Percentiles rank a stretch among this genome's conserved stretches.
These are phyloP conservation scores for Meteorus sp. DNA, from an alignment of 1,140 invertebrate genomes.

Conservation along the genomic window DNA sequence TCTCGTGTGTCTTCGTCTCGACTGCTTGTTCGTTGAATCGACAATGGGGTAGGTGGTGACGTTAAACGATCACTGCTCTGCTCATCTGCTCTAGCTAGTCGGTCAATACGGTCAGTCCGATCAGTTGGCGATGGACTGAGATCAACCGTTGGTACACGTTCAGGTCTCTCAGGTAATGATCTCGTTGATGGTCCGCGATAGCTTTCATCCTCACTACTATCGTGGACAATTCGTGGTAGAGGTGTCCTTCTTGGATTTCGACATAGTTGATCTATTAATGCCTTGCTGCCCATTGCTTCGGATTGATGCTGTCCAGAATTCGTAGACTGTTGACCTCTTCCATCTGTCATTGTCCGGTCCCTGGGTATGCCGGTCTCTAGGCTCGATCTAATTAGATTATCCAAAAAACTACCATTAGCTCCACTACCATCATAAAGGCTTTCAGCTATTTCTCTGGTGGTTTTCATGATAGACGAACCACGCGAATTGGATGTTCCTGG, in stretches of 20 bases:
- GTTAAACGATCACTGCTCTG: slow-evolving; percentile 49
- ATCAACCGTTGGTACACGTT: slow-evolving; percentile 55
- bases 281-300: slow-evolving; percentile 64
- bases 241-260: slow-evolving; percentile 65
- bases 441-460: slow-evolving; percentile 65
- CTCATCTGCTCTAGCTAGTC: slow-evolving; percentile 44
- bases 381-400: slow-evolving; percentile 79
- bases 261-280: slow-evolving; percentile 72
- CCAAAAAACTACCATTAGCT: slow-evolving; percentile 74
- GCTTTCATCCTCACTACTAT: slow-evolving; percentile 55
- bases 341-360: slow-evolving; percentile 44
- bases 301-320: slow-evolving; percentile 35
- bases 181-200: slow-evolving; percentile 41
- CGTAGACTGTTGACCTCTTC: slow-evolving; percentile 37
- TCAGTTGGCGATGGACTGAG: slow-evolving; percentile 54
- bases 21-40: slow-evolving; percentile 43
- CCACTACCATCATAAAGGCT: slow-evolving; percentile 65
- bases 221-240: slow-evolving; percentile 52
- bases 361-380: slow-evolving; percentile 65
- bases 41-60: slow-evolving; percentile 50
- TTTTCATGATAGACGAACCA: slow-evolving; percentile 56
- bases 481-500: slow-evolving; percentile 50
- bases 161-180: slow-evolving; percentile 49
- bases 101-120: no score
- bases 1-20: slow-evolving; percentile 50